Evolutionary conservation across 2,797 vertebrate species (phyloP).

Genomic region (Chelon labrosus): DNA sequence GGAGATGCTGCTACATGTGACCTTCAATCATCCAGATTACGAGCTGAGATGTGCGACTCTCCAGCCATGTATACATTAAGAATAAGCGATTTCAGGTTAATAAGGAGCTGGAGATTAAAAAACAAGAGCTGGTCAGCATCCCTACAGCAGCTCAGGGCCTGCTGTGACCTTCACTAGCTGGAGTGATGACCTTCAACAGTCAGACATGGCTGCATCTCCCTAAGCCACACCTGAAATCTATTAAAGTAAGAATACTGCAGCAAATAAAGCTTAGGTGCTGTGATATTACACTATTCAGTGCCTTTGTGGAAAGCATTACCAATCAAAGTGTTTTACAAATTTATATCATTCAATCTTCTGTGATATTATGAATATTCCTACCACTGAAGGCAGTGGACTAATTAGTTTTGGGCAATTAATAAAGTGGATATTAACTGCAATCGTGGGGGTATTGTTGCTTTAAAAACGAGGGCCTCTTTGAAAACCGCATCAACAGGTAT

Average conservation of each 20-base stretch:
- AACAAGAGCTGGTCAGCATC: constrained; percentile 19
- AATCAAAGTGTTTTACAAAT: neutral
- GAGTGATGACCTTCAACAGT: constrained; percentile 71
- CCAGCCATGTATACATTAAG: neutral
- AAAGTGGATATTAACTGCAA: neutral
- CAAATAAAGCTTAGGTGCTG: too few relatives aligned
- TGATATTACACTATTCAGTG: too few relatives aligned
- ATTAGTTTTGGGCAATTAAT: neutral
- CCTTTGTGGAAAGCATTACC: neutral
- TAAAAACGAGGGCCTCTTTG: neutral
- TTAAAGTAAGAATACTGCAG: neutral
- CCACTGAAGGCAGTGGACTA: neutral
- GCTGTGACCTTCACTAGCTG: constrained; percentile 64
- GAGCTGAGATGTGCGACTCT: too few relatives aligned
- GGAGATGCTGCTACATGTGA: constrained; percentile 1
- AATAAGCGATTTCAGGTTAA: neutral
- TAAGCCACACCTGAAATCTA: constrained; percentile 16
- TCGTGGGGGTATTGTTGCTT: neutral
- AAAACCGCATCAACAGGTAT: constrained; percentile 72
- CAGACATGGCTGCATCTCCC: constrained; percentile 46
- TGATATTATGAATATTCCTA: neutral
- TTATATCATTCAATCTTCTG: neutral
- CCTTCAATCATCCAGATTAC: constrained; percentile 5
- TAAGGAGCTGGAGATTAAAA: neutral
- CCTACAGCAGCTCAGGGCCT: constrained; percentile 33